Base-by-base conservation (phyloP, 1,140 invertebrate genomes). In the Propsilocerus akamusi region DNA sequence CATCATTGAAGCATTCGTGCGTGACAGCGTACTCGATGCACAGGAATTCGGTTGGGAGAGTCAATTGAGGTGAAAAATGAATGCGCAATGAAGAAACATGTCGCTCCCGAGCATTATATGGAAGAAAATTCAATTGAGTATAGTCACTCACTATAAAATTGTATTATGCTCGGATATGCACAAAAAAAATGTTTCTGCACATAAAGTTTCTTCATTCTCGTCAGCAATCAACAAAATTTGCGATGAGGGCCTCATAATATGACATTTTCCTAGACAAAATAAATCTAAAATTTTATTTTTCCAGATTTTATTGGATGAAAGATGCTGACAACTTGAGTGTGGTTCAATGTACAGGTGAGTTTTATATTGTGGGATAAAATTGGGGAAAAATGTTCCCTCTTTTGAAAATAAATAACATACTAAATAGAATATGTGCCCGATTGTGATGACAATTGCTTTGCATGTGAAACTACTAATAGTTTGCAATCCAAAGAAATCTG, bases 41-140 rank as follows among this genome's bases (percentile, higher is more conserved):
- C 67, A 77, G 50, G 88, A 93, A 64, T 95, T 94, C 59, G 80
- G 87, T 53, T 95, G 90, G 89, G 86, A 92, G 66, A 89, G 84
- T 60, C 89, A 94, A 65, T 70, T 95, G 50, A 61, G 64, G 65
- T 41, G 11, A 30, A 63, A 46, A n/a, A n/a, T n/a, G n/a, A n/a
- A n/a, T n/a, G n/a, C n/a, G n/a, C n/a, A n/a, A n/a, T n/a, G n/a
- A n/a, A n/a, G n/a, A n/a, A n/a, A n/a, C n/a, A n/a, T n/a, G n/a
- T n/a, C n/a, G n/a, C n/a, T n/a, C n/a, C n/a, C n/a, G n/a, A n/a
- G n/a, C n/a, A n/a, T n/a, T n/a, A n/a, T n/a, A n/a, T n/a, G n/a
- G n/a, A n/a, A n/a, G n/a, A n/a, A n/a, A n/a, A n/a, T n/a, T n/a
- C n/a, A n/a, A n/a, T n/a, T n/a, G n/a, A n/a, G n/a, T n/a, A n/a